Evolutionary conservation across 2,888 invertebrate genomes (phyloP).

Genomic region (Suillia variegata): DNA sequence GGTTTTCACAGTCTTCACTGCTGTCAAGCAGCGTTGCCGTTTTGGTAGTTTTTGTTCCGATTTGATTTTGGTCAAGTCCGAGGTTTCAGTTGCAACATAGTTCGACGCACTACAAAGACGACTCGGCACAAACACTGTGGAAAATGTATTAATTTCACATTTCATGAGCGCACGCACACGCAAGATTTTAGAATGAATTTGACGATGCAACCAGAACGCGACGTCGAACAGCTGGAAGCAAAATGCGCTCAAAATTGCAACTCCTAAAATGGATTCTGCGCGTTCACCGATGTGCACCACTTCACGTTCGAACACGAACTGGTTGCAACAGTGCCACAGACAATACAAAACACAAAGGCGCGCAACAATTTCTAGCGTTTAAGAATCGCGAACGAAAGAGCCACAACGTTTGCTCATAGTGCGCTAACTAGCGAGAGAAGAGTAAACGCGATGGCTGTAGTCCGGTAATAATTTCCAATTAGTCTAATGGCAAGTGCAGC

Average conservation of each 20-base stretch:
- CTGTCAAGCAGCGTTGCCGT: no score
- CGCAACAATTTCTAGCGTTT: not conserved
- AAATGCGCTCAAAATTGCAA: no score
- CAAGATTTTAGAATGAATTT: no score
- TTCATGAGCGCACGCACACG: no score
- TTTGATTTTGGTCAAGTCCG: no score
- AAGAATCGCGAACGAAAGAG: no score
- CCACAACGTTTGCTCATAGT: not conserved
- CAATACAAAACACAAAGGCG: conserved; percentile 7
- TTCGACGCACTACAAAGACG: conserved; percentile 14
- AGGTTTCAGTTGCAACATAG: conserved; percentile 27
- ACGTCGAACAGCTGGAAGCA: conserved; percentile 17
- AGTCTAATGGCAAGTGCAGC: not conserved
- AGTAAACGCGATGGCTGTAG: no score
- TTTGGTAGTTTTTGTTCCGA: no score
- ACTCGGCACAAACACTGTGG: no score
- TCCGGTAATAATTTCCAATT: not conserved
- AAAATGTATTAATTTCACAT: not conserved
- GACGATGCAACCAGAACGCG: no score
- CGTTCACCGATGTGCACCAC: conserved; percentile 55
- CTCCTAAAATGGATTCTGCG: conserved; percentile 25
- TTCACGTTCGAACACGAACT: conserved; percentile 61
- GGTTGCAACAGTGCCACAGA: conserved; percentile 42
- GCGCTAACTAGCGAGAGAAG: no score
- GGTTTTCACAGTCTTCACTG: conserved; percentile 26